These are phyloP conservation scores for Ericerus pela DNA, from an alignment of 1,140 invertebrate genomes.

Conservation along the genomic window DNA sequence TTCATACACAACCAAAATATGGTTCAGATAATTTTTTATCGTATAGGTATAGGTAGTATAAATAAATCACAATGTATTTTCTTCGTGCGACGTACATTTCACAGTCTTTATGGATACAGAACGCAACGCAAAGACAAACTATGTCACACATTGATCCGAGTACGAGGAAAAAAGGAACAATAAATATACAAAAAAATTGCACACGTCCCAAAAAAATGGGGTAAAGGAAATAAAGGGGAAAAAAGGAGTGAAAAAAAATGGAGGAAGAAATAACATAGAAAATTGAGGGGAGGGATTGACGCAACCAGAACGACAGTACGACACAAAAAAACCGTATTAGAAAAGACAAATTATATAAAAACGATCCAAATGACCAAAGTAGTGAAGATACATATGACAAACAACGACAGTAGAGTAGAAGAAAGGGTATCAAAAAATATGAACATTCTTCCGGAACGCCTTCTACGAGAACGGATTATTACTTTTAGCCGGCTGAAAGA, in stretches of 20 bases:
- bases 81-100: not conserved
- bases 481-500: not conserved
- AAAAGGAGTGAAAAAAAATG: not conserved
- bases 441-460: not conserved
- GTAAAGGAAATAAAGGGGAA: not conserved
- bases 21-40: not conserved
- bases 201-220: not conserved
- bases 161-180: too few species aligned
- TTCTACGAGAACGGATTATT: conserved; percentile 1
- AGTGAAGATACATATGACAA: not conserved
- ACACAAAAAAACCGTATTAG: not conserved
- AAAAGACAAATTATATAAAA: not conserved
- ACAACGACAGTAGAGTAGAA: not conserved
- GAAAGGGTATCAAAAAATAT: not conserved
- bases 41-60: not conserved
- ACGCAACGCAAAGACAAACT: not conserved
- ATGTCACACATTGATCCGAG: too few species aligned
- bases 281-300: not conserved
- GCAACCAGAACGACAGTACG: not conserved
- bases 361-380: not conserved
- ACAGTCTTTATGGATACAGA: too few species aligned
- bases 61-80: not conserved
- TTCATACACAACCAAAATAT: not conserved
- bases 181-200: not conserved
- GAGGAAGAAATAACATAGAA: not conserved